A percentile compares a stretch with the other conserved stretches of the same genome.
phyloP scores from a whole-genome alignment of 2,113 vertebrate genomes.

The Poeciliopsis occidentalis region DNA sequence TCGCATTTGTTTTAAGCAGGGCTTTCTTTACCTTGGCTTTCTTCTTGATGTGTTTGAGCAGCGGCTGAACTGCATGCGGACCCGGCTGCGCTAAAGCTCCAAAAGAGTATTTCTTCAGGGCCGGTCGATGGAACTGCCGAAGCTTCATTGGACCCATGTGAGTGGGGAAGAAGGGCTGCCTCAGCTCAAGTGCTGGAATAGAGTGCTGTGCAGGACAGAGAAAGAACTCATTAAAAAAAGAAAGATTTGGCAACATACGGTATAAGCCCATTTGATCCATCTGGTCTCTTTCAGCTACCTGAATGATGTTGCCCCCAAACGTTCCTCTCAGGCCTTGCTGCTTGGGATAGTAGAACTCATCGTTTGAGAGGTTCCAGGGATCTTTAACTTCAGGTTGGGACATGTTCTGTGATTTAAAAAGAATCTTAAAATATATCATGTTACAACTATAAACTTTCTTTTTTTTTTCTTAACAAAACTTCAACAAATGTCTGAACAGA shows the following conservation, averaged over 20 bases:
- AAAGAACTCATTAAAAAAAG: background rate
- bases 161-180: slow-evolving; percentile 97
- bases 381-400: slow-evolving; percentile 98
- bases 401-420: slow-evolving; percentile 88
- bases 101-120: slow-evolving; percentile 96
- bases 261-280: background rate
- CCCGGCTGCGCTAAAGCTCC: slow-evolving; percentile 95
- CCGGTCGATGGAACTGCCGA: slow-evolving; percentile 90
- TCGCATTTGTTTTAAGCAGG: background rate
- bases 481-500: too few species aligned
- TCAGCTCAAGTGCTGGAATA: slow-evolving; percentile 94
- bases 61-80: slow-evolving; percentile 88
- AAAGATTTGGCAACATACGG: background rate
- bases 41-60: slow-evolving; percentile 98
- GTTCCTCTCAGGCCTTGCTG: slow-evolving; percentile 96
- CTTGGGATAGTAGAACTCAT: slow-evolving; percentile 98
- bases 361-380: slow-evolving; percentile 98
- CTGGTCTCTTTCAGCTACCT: slow-evolving; percentile 78
- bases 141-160: slow-evolving; percentile 99
- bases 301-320: slow-evolving; percentile 98
- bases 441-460: too few species aligned
- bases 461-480: too few species aligned
- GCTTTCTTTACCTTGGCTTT: slow-evolving; percentile 88
- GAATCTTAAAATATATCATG: background rate
- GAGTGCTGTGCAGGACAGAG: slow-evolving; percentile 85